These are phyloP conservation scores for Conchocele bisecta DNA, from an alignment of 2,888 invertebrate genomes.

Conservation along the genomic window DNA sequence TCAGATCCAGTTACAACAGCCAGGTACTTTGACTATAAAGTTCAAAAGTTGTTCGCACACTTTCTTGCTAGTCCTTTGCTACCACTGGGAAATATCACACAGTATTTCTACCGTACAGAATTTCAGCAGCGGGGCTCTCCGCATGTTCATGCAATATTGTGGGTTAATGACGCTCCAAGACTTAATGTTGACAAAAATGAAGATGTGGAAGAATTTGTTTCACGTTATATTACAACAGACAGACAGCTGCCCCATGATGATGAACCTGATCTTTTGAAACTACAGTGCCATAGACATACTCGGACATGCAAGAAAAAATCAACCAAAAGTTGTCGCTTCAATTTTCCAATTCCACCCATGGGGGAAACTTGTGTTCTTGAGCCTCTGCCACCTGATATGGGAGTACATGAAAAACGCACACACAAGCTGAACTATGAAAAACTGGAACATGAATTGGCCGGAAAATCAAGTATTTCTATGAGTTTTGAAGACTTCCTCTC, in stretches of 20 bases:
- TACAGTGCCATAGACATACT: constrained; percentile 32
- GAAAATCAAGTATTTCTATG: background rate
- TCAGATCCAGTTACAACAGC: constrained; percentile 52
- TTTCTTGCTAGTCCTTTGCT: constrained; percentile 16
- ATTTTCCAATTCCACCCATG: constrained; percentile 46
- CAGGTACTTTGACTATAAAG: constrained; percentile 47
- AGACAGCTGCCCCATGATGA: background rate
- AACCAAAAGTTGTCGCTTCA: constrained; percentile 34
- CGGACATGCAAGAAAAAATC: constrained; percentile 38
- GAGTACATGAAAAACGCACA: background rate
- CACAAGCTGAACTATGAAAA: background rate
- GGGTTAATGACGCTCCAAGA: constrained; percentile 7
- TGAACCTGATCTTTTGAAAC: background rate
- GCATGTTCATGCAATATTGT: constrained; percentile 53
- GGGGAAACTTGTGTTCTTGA: constrained; percentile 28
- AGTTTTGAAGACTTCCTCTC: constrained; percentile 28
- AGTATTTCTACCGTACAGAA: constrained; percentile 56
- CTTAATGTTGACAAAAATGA: background rate
- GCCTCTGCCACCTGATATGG: background rate
- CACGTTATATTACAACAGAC: background rate
- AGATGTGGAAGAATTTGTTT: background rate
- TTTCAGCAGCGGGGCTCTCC: constrained; percentile 61
- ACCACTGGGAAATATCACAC: constrained; percentile 44
- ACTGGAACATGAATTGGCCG: constrained; percentile 8
- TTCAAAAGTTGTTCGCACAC: constrained; percentile 25